These are phyloP conservation scores for Tiphia femorata DNA, from an alignment of 2,888 invertebrate species.

Conservation along the genomic window DNA sequence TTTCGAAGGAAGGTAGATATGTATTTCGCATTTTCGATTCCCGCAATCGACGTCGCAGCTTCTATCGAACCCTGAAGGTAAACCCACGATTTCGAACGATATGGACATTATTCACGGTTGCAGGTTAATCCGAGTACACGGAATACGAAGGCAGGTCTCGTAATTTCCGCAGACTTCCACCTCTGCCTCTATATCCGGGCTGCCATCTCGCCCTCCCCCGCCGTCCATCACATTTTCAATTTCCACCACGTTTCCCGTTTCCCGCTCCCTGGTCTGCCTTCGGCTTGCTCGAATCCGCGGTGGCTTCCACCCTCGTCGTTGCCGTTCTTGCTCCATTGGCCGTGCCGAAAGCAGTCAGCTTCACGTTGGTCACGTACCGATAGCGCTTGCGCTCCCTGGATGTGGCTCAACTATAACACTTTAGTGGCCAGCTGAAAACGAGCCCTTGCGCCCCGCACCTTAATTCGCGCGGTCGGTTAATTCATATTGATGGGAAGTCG, in stretches of 20 bases:
- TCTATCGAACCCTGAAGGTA: conserved; percentile 5
- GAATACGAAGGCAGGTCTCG: conserved; percentile 38
- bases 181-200: conserved; percentile 51
- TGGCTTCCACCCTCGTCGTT: conserved; percentile 15
- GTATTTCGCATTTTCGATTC: not conserved
- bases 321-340: conserved; percentile 34
- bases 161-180: conserved; percentile 48
- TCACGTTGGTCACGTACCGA: conserved; percentile 12
- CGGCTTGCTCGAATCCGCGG: conserved; percentile 27
- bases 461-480: too few species aligned
- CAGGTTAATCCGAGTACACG: conserved; percentile 34
- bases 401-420: too few species aligned
- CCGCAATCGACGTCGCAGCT: too few species aligned
- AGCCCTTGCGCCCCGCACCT: too few species aligned
- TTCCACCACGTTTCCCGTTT: conserved; percentile 69
- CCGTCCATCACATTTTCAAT: conserved; percentile 68
- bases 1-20: not conserved
- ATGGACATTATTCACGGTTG: conserved; percentile 1
- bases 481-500: too few species aligned
- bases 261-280: conserved; percentile 45
- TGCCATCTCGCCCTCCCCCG: conserved; percentile 41
- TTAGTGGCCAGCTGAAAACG: too few species aligned
- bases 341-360: conserved; percentile 9
- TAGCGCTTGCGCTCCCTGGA: not conserved
- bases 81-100: conserved; percentile 12